Evolutionary conservation across 2,888 invertebrate genomes (phyloP).

Genomic region (Drosophila borealis): DNA sequence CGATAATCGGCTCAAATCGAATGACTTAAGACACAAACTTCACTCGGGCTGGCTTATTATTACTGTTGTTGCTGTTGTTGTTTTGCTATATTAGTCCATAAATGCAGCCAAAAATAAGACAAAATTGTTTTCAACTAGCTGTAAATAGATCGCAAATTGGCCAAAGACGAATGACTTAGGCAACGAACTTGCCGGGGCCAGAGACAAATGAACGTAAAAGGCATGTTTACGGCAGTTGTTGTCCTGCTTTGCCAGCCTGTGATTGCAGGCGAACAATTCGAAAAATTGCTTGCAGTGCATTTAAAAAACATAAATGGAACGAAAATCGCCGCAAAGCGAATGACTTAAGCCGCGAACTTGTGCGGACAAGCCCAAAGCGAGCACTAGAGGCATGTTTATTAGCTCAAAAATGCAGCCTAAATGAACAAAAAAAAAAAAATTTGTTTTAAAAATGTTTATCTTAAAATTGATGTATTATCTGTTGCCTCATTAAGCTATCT

Average conservation of each 20-base stretch:
- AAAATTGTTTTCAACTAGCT: too few species aligned
- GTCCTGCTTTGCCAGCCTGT: not conserved
- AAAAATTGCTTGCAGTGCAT: not conserved
- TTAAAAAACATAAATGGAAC: not conserved
- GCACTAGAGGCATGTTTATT: not conserved
- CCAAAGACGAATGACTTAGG: conserved; percentile 26
- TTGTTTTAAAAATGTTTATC: not conserved
- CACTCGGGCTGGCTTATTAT: not conserved
- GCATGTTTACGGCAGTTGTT: not conserved
- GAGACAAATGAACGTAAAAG: not conserved
- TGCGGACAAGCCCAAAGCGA: not conserved
- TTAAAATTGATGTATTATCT: not conserved
- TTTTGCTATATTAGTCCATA: too few species aligned
- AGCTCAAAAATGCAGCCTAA: not conserved
- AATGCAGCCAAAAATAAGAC: too few species aligned
- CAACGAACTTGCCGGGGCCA: conserved; percentile 16
- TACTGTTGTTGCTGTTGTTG: too few species aligned
- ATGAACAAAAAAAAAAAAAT: too few species aligned
- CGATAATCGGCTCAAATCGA: conserved; percentile 8
- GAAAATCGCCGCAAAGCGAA: conserved; percentile 20
- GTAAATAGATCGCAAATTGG: not conserved
- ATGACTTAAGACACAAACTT: conserved; percentile 23
- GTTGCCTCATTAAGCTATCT: conserved; percentile 1
- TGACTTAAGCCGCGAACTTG: conserved; percentile 48
- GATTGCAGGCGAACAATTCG: not conserved